A percentile compares a stretch with the other conserved stretches of the same genome.
phyloP scores from a whole-genome alignment of 2,113 vertebrate genomes.

The Triplophysa tibetana region DNA sequence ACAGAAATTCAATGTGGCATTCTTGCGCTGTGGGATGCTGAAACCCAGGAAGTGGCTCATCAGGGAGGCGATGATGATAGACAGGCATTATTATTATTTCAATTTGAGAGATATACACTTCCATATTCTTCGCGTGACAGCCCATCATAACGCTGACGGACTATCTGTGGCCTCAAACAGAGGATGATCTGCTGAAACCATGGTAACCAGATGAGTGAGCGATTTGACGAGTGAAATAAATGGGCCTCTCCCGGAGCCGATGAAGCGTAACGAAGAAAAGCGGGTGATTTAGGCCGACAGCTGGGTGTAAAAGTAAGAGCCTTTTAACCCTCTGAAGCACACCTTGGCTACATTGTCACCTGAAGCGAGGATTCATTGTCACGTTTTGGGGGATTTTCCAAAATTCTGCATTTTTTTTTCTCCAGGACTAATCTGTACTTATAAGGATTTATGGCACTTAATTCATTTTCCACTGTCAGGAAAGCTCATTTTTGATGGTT shows the following conservation, averaged over 20 bases:
- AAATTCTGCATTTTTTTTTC: constrained; percentile 11
- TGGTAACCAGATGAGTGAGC: constrained; percentile 55
- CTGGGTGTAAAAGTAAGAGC: not conserved
- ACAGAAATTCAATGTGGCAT: constrained; percentile 31
- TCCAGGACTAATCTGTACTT: constrained; percentile 38
- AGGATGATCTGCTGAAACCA: constrained; percentile 48
- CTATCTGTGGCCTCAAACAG: constrained; percentile 53
- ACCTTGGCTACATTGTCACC: constrained; percentile 17
- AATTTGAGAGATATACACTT: constrained; percentile 55
- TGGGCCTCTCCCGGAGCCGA: constrained; percentile 46
- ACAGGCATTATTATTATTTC: constrained; percentile 60
- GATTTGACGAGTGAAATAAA: constrained; percentile 53
- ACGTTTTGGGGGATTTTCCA: constrained; percentile 26
- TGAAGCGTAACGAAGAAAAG: constrained; percentile 35
- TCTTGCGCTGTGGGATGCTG: constrained; percentile 35
- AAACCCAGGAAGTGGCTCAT: constrained; percentile 51
- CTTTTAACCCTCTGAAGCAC: constrained; percentile 8
- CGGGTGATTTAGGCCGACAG: not conserved
- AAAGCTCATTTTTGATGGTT: constrained; percentile 40
- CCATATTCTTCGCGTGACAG: constrained; percentile 52
- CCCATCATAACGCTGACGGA: constrained; percentile 52
- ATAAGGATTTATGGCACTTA: constrained; percentile 38
- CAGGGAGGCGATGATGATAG: constrained; percentile 58
- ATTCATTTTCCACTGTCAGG: constrained; percentile 19
- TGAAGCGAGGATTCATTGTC: not conserved